A percentile compares a stretch with the other conserved stretches of the same genome.
Conservation (phyloP, 2,797 vertebrate genomes). For the Helostoma temminkii region DNA sequence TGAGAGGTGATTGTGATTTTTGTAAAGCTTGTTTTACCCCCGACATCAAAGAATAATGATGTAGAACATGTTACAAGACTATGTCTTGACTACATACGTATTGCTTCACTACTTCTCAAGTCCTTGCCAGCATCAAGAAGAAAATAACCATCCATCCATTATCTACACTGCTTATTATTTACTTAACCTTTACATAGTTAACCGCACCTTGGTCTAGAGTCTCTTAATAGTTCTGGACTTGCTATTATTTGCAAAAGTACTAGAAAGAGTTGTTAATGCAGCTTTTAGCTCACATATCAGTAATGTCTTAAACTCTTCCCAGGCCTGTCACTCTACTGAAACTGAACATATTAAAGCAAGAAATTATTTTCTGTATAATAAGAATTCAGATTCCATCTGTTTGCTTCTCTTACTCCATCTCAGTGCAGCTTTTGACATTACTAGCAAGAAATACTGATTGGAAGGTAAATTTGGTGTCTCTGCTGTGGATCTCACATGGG, state of each 20-base stretch:
- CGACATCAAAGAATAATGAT: constrained; percentile 19
- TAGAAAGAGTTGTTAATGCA: too few species aligned
- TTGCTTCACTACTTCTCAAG: not conserved
- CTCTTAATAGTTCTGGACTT: too few species aligned
- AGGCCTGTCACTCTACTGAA: not conserved
- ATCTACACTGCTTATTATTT: not conserved
- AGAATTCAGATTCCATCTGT: not conserved
- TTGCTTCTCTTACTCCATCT: not conserved
- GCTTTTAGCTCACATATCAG: too few species aligned
- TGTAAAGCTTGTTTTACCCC: constrained; percentile 1
- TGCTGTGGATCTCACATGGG: too few species aligned
- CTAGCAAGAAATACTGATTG: too few species aligned
- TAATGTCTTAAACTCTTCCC: not conserved
- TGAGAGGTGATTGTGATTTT: not conserved
- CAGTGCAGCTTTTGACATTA: not conserved
- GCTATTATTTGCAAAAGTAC: too few species aligned
- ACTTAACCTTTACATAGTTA: too few species aligned
- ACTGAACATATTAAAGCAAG: not conserved
- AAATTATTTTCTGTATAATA: not conserved
- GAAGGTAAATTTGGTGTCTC: not conserved
- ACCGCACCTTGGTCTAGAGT: too few species aligned
- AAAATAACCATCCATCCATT: not conserved
- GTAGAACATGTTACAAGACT: constrained; percentile 3
- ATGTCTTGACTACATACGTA: constrained; percentile 25
- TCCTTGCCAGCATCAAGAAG: not conserved